Evolutionary conservation across 2,888 invertebrate genomes (phyloP).

Genomic region (Drymonia ruficornis): DNA sequence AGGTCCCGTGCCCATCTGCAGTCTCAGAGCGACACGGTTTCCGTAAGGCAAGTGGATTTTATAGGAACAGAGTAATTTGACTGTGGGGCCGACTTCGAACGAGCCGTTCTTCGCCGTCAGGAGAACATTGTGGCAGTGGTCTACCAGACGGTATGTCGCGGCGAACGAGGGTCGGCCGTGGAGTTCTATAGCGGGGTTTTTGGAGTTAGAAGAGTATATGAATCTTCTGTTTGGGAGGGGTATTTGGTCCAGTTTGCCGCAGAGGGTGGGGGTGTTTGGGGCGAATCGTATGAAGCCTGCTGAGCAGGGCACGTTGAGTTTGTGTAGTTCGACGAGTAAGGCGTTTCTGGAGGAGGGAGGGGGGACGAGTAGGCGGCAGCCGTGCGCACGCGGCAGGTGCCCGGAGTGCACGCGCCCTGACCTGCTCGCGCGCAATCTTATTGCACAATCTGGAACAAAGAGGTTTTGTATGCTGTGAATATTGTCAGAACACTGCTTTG

Average conservation of each 20-base stretch:
- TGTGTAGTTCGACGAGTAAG: constrained; percentile 86
- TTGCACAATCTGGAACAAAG: constrained; percentile 85
- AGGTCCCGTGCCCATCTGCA: constrained; percentile 83
- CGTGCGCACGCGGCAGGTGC: constrained; percentile 77
- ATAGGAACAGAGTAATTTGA: constrained; percentile 87
- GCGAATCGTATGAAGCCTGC: constrained; percentile 85
- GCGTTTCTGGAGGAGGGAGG: constrained; percentile 75
- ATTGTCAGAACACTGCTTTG: not conserved
- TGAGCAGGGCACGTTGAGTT: constrained; percentile 89
- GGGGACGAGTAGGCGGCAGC: constrained; percentile 85
- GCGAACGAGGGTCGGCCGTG: constrained; percentile 88
- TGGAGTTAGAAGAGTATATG: constrained; percentile 82
- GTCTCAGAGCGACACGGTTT: constrained; percentile 86
- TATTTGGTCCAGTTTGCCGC: constrained; percentile 90
- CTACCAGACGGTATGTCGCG: constrained; percentile 87
- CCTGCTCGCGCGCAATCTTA: constrained; percentile 73
- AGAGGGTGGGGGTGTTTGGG: constrained; percentile 80
- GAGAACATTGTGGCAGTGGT: constrained; percentile 89
- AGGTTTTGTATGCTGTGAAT: constrained; percentile 6
- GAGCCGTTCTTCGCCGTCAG: constrained; percentile 87
- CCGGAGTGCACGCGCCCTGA: constrained; percentile 80
- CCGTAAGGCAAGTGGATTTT: constrained; percentile 89
- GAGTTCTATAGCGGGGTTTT: constrained; percentile 82
- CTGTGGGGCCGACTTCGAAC: constrained; percentile 86
- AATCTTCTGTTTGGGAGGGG: constrained; percentile 81